Conservation (phyloP, 2,888 invertebrate genomes). For the Creontiades dilutus region DNA sequence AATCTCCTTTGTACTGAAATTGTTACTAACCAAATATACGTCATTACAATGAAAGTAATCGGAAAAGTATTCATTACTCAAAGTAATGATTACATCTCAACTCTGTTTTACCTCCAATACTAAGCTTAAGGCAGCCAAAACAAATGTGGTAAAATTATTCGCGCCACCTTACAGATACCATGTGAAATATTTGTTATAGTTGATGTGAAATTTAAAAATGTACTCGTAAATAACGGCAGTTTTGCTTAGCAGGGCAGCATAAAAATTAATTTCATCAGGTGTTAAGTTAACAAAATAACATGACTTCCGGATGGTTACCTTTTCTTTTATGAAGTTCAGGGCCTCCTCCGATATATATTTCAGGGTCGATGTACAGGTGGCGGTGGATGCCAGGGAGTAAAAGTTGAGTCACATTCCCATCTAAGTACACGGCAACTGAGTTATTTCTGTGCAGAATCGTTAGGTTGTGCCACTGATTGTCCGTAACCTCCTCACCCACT, state of each 20-base stretch:
- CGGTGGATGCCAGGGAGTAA: conserved; percentile 82
- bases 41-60: too few relatives aligned
- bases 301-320: conserved; percentile 69
- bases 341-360: conserved; percentile 94
- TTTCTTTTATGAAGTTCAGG: conserved; percentile 90
- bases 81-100: too few relatives aligned
- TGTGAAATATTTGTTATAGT: too few relatives aligned
- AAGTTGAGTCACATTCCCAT: conserved; percentile 85
- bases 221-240: too few relatives aligned
- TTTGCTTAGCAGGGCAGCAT: neutral
- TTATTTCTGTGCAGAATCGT: conserved; percentile 90
- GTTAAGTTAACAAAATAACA: neutral
- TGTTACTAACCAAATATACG: too few relatives aligned
- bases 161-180: too few relatives aligned
- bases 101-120: too few relatives aligned
- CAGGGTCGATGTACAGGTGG: conserved; percentile 93
- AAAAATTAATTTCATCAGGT: neutral
- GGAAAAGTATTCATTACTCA: too few relatives aligned
- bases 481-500: conserved; percentile 85
- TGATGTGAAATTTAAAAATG: too few relatives aligned
- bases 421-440: conserved; percentile 86
- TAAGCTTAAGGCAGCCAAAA: too few relatives aligned
- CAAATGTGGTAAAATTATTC: too few relatives aligned
- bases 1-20: too few relatives aligned
- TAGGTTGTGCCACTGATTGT: conserved; percentile 91